Evolutionary conservation across 2,113 vertebrate genomes (phyloP).

Genomic region (Paralichthys olivaceus): DNA sequence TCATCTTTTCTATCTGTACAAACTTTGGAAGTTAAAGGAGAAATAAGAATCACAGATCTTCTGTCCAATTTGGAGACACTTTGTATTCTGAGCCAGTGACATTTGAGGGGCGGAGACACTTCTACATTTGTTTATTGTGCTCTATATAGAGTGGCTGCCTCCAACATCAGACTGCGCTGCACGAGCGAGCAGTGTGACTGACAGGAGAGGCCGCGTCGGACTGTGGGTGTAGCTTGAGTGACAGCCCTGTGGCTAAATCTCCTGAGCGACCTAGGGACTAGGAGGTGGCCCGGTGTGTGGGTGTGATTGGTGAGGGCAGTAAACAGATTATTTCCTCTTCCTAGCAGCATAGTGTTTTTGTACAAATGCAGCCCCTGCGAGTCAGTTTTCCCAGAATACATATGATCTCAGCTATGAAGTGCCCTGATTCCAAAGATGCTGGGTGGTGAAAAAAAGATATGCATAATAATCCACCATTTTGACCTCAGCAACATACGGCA

Average conservation of each 20-base stretch:
- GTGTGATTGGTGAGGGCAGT: slow-evolving; percentile 45
- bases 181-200: slow-evolving; percentile 43
- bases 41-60: slow-evolving; percentile 22
- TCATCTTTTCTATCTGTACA: slow-evolving; percentile 13
- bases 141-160: slow-evolving; percentile 36
- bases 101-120: slow-evolving; percentile 34
- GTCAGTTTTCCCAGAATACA: slow-evolving; percentile 4
- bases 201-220: slow-evolving; percentile 43
- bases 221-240: slow-evolving; percentile 52
- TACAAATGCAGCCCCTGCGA: slow-evolving; percentile 21
- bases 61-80: slow-evolving; percentile 12
- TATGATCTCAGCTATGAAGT: slow-evolving; percentile 6
- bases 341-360: slow-evolving; percentile 20
- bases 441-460: not conserved
- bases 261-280: slow-evolving; percentile 36
- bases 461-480: not conserved
- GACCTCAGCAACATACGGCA: not conserved
- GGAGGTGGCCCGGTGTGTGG: slow-evolving; percentile 45
- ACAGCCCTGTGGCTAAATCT: slow-evolving; percentile 56
- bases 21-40: slow-evolving; percentile 13
- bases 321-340: slow-evolving; percentile 47
- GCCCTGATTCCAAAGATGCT: slow-evolving; percentile 5
- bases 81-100: slow-evolving; percentile 28
- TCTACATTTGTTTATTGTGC: slow-evolving; percentile 37
- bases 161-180: slow-evolving; percentile 25